Evolutionary conservation across 2,113 vertebrate species (phyloP), one percentile per base, ranked within the genome.

Genomic region (Smithornis capensis): DNA sequence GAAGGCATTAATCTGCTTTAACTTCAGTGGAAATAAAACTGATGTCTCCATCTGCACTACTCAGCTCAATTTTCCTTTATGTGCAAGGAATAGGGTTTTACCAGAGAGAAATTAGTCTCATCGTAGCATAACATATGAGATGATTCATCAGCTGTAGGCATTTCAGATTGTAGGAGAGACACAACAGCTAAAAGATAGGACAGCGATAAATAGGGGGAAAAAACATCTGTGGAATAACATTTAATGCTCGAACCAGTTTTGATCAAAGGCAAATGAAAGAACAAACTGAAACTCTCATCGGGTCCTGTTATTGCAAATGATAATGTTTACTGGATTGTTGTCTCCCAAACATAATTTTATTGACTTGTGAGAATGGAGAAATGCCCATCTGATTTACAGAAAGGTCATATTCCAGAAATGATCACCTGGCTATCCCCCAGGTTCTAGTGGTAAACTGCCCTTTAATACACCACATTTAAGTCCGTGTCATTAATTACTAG

Each of bases 351-450:
- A 31, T 12, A 37, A 24, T 90, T 65, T 67, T 83, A 25, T 91
- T 94, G 91, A 91, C 71, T 64, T 17, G 63, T 62, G 79, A 77
- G 25, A 80, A 94, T 89, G 94, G 94, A 91, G 85, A 59, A 67
- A 37, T 91, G 95, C 90, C 91, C 78, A 95, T 96, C 84, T 90
- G 94, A 95, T 97, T 84, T 83, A 69, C 55, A 82, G 40, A 22
- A 24, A 83, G 35, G 35, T 93, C 55, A 95, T 63, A 91, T 53
- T 29, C 59, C 82, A 91, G 84, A 87, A 87, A 69, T 37, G 59
- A 59, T 62, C 78, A 73, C 59, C 23, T 38, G 53, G 45, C 19
- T 71, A 7, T 42, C 33, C 37, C 37, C 38, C 5, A 40, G n/a
- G 31, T 49, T 79, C 57, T 45, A 74, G 14, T 35, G 57, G 52